phyloP scores from a whole-genome alignment of 2,797 vertebrate genomes.

The Sebastes nivosus region DNA sequence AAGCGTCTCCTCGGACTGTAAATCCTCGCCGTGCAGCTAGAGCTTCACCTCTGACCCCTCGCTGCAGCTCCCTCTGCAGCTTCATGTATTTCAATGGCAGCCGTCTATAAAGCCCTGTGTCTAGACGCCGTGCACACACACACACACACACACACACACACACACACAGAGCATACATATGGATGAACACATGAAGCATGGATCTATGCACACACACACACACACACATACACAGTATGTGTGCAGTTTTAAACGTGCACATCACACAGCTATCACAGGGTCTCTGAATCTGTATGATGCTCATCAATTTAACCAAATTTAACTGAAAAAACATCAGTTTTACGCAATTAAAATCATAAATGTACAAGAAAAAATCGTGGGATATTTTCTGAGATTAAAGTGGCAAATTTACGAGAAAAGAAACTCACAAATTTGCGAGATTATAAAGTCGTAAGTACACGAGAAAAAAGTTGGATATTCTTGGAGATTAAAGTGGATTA shows the following conservation, averaged over 20 bases:
- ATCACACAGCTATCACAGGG: neutral
- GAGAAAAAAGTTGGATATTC: too few species aligned
- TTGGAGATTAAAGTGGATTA: too few species aligned
- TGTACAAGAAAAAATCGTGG: too few species aligned
- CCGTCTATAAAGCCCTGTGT: constrained; percentile 29
- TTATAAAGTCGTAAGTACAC: too few species aligned
- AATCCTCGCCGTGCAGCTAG: constrained; percentile 35
- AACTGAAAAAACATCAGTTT: neutral
- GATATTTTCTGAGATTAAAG: too few species aligned
- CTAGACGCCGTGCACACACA: constrained; percentile 8
- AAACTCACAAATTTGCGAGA: too few species aligned
- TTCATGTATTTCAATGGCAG: constrained; percentile 65
- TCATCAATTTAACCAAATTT: neutral
- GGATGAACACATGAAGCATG: constrained; percentile 24
- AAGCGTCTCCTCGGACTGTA: constrained; percentile 49
- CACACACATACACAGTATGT: neutral
- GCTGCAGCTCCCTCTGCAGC: constrained; percentile 30
- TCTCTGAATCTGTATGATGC: too few species aligned
- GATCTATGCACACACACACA: neutral
- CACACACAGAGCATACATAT: constrained; percentile 4
- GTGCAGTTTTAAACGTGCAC: too few species aligned
- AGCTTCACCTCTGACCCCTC: constrained; percentile 58
- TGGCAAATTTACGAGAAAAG: too few species aligned
- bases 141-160: neutral
- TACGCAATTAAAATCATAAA: too few species aligned